Evolutionary conservation across 1,140 invertebrate genomes (phyloP).

Genomic region (Drosophila virilis): DNA sequence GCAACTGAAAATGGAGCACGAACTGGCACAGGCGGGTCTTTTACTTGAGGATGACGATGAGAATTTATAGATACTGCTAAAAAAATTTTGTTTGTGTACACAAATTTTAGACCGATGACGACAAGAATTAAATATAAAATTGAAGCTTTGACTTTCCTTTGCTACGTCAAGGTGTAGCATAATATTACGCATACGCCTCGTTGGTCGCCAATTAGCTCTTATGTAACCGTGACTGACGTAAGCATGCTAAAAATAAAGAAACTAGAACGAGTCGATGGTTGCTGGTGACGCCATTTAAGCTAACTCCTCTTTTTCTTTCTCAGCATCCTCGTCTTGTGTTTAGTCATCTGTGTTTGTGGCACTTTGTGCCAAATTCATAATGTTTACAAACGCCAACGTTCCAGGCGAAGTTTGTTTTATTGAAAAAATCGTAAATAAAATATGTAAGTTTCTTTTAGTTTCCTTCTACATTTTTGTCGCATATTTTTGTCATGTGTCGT

Average conservation of each 20-base stretch:
- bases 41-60: conserved; percentile 97
- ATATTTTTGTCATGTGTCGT: conserved; percentile 4
- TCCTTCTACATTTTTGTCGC: not conserved
- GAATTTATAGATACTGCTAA: conserved; percentile 89
- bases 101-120: not conserved
- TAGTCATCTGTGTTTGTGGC: conserved; percentile 30
- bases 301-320: not conserved
- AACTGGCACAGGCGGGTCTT: conserved; percentile 95
- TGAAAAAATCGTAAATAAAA: conserved; percentile 10
- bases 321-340: conserved; percentile 35
- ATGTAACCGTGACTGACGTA: conserved; percentile 27
- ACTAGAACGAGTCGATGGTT: not conserved
- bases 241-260: conserved; percentile 2
- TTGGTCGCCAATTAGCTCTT: conserved; percentile 10
- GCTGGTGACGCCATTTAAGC: conserved; percentile 32
- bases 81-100: not conserved
- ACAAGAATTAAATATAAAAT: not conserved
- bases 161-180: not conserved
- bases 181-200: conserved; percentile 16
- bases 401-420: not conserved
- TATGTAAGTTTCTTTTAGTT: not conserved
- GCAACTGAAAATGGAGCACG: conserved; percentile 96
- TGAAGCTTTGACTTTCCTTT: not conserved
- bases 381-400: not conserved
- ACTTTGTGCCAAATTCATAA: conserved; percentile 11